Percentiles rank a stretch among this genome's conserved stretches.
Evolutionary conservation across 2,888 invertebrate genomes (phyloP).

Genomic region (Zaprionus bogoriensis): DNA sequence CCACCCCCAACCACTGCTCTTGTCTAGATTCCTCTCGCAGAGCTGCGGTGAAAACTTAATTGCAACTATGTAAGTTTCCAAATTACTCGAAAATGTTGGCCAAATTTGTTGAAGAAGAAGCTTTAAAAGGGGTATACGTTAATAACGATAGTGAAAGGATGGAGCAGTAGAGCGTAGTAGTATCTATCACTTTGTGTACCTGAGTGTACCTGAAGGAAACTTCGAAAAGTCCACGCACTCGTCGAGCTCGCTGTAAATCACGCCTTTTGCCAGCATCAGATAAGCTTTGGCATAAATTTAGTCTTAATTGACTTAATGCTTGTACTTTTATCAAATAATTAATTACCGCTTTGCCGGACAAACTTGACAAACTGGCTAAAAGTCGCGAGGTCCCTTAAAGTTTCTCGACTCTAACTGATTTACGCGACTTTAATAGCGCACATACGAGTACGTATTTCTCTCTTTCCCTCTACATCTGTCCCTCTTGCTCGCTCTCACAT

Average conservation of each 20-base stretch:
- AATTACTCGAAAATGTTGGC: slow-evolving; percentile 7
- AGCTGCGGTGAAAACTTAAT: slow-evolving; percentile 32
- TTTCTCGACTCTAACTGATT: slow-evolving; percentile 37
- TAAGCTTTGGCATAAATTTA: slow-evolving; percentile 68
- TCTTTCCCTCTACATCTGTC: background rate
- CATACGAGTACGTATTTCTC: background rate
- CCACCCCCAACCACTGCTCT: background rate
- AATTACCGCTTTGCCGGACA: slow-evolving; percentile 53
- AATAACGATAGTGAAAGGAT: background rate
- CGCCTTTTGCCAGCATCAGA: slow-evolving; percentile 65
- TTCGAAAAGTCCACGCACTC: background rate
- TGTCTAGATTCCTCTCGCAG: background rate
- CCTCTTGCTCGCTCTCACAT: slow-evolving; percentile 10
- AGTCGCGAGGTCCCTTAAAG: slow-evolving; percentile 17
- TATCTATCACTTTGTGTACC: too few relatives aligned
- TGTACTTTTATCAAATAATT: slow-evolving; percentile 74
- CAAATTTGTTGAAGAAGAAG: background rate
- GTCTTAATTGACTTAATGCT: slow-evolving; percentile 72
- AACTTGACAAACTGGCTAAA: slow-evolving; percentile 13
- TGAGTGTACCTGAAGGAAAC: background rate
- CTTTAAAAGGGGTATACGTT: too few relatives aligned
- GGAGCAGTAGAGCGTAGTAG: too few relatives aligned
- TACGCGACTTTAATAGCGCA: slow-evolving; percentile 37
- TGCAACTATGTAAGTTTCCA: slow-evolving; percentile 22
- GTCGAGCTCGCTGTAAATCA: slow-evolving; percentile 45